A percentile compares a stretch with the other conserved stretches of the same genome.
These are phyloP conservation scores for Drosophila biarmipes DNA, from an alignment of 1,140 invertebrate genomes.

Conservation along the genomic window DNA sequence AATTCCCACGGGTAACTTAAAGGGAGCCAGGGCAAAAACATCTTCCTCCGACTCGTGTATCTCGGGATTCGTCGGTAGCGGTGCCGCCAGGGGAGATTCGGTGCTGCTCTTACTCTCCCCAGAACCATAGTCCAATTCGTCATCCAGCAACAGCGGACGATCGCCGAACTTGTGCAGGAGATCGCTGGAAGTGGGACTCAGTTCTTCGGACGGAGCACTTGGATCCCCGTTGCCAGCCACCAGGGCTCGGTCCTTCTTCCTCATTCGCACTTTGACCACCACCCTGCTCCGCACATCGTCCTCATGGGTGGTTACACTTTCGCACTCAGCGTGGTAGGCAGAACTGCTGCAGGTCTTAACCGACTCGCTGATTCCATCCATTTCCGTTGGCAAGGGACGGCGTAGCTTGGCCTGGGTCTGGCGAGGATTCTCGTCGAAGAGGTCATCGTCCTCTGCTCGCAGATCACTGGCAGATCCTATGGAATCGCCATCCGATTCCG, in stretches of 20 bases:
- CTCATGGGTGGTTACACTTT: constrained; percentile 88
- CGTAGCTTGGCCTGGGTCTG: constrained; percentile 57
- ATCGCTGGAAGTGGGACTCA: constrained; percentile 85
- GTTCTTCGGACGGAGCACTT: constrained; percentile 56
- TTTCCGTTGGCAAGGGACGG: constrained; percentile 79
- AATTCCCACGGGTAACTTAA: constrained; percentile 86
- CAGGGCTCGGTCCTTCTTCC: constrained; percentile 76
- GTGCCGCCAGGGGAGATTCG: constrained; percentile 38
- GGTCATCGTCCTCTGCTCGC: constrained; percentile 87
- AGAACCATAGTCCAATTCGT: constrained; percentile 90
- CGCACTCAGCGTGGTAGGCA: constrained; percentile 90
- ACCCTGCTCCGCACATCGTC: constrained; percentile 86
- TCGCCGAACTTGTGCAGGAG: constrained; percentile 91
- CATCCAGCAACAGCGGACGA: constrained; percentile 90
- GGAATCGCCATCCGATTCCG: constrained; percentile 86
- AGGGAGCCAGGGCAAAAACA: constrained; percentile 91
- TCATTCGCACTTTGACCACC: constrained; percentile 82
- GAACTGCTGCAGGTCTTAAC: constrained; percentile 89
- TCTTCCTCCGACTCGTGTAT: constrained; percentile 85
- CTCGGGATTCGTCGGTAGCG: constrained; percentile 16
- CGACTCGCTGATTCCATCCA: constrained; percentile 89
- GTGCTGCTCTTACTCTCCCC: constrained; percentile 80
- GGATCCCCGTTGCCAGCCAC: constrained; percentile 44
- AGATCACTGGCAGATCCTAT: constrained; percentile 91
- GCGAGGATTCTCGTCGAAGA: constrained; percentile 85